These are phyloP conservation scores for Spheniscus mendiculus DNA, from an alignment of 2,113 vertebrate genomes.

Conservation along the genomic window DNA sequence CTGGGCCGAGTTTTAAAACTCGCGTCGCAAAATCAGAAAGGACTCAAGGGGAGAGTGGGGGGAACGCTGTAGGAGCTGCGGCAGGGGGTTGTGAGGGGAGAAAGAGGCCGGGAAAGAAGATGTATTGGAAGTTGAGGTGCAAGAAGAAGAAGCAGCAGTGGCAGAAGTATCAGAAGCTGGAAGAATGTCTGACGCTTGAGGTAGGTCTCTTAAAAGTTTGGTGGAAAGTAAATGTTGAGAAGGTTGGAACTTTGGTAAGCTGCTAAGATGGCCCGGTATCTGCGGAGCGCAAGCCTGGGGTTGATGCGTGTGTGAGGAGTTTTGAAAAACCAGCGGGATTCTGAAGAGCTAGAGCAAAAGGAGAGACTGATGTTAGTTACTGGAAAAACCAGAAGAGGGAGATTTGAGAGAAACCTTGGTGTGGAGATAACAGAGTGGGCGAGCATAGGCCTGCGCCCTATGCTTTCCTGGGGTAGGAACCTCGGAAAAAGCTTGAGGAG, in stretches of 20 bases:
- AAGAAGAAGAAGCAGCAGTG: not conserved
- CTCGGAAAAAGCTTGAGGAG: not conserved
- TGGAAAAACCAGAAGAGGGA: not conserved
- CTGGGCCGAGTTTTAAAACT: rapidly evolving
- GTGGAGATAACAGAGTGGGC: not conserved
- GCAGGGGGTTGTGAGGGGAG: rapidly evolving
- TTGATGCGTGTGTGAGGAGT: too few relatives aligned
- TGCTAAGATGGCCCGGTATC: not conserved
- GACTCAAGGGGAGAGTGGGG: rapidly evolving
- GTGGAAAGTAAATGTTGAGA: not conserved
- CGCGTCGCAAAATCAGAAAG: rapidly evolving
- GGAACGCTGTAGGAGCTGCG: rapidly evolving
- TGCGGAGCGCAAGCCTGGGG: not conserved
- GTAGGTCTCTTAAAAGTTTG: not conserved
- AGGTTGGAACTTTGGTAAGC: not conserved
- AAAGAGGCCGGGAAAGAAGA: not conserved
- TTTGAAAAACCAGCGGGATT: not conserved
- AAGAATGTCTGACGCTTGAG: rapidly evolving
- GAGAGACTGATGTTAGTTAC: not conserved
- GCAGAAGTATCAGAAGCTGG: rapidly evolving
- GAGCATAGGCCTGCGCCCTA: not conserved
- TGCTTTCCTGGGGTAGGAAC: not conserved
- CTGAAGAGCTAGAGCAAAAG: not conserved
- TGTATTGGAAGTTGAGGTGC: rapidly evolving
- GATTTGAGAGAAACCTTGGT: not conserved